Evolutionary conservation across 2,888 invertebrate species (phyloP), one percentile per base, ranked within the genome.

Genomic region (Aphrophora alni): DNA sequence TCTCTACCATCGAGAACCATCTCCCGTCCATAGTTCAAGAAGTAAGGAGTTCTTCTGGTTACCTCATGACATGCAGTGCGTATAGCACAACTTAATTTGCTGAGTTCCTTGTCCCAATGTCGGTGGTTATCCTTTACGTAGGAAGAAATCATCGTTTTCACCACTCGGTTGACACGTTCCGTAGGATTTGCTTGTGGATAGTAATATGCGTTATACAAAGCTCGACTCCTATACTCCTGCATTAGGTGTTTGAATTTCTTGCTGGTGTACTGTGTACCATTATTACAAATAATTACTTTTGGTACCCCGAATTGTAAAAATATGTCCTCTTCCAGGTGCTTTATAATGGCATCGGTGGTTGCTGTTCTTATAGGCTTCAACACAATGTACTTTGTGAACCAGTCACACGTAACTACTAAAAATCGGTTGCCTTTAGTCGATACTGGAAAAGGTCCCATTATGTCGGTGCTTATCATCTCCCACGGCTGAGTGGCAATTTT

Each of bases 161-260:
- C 33, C 0, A 85, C 85, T 21, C 84, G 75, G 78, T 87, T 88
- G 0, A 85, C 82, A 14, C 87, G 33, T 81, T 88, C 87, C 0
- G 86, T 86, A 0, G 87, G 87, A 79, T 88, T 87, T 4, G 85
- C 86, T 51, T 88, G 87, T 0, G 86, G 84, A 5, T 85, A 27
- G 70, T 87, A 84, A 8, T 83, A 83, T 0, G 87, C 85, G 0
- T 86, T 87, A 0, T 78, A 69, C 1, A 83, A 80, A 51, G 85
- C 84, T 12, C 79, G 59, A 2, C 85, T 79, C 0, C 81, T 77
- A n/a, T 77, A 71, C 24, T 80, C 75, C 24, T 27, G 10, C 24
- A 38, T 28, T 25, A 80, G 25, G 14, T 75, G 21, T 14, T 38
- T 28, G 1, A 75, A n/a, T 1, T 21, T 7, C 8, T 21, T 17